A percentile compares a stretch with the other conserved stretches of the same genome.
phyloP scores from a whole-genome alignment of 2,888 invertebrate species.

The Drosophila infuscata region DNA sequence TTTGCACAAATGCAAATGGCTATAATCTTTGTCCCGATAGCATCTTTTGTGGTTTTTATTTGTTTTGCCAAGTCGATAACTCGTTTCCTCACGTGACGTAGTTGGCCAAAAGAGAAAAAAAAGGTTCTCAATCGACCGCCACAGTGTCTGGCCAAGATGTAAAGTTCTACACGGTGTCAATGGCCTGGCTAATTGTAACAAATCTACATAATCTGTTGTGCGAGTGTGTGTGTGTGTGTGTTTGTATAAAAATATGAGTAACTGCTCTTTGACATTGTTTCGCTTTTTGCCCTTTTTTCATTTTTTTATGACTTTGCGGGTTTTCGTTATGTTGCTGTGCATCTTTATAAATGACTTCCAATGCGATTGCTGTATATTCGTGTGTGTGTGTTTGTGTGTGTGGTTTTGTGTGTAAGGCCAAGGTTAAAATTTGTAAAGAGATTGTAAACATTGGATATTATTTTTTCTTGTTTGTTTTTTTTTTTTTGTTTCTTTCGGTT shows the following conservation, averaged over 20 bases:
- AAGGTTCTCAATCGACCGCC: constrained; percentile 55
- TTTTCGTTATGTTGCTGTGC: constrained; percentile 47
- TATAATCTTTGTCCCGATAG: constrained; percentile 10
- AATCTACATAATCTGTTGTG: neutral
- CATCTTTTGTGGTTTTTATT: constrained; percentile 20
- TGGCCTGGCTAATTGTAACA: constrained; percentile 53
- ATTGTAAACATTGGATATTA: constrained; percentile 76
- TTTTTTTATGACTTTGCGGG: constrained; percentile 30
- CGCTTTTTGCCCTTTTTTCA: constrained; percentile 59
- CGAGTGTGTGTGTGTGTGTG: neutral
- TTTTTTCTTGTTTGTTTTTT: constrained; percentile 18
- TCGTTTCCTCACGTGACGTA: constrained; percentile 49
- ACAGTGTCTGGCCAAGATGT: constrained; percentile 63
- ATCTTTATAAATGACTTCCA: constrained; percentile 58
- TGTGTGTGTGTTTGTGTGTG: constrained; percentile 7
- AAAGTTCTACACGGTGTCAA: constrained; percentile 61
- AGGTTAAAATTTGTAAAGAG: constrained; percentile 79
- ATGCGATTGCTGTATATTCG: constrained; percentile 28
- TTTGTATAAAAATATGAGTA: constrained; percentile 40
- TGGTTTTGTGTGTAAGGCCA: constrained; percentile 70
- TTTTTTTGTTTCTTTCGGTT: constrained; percentile 35
- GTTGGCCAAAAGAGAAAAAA: constrained; percentile 12
- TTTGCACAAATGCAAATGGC: constrained; percentile 72
- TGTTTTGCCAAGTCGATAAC: constrained; percentile 33
- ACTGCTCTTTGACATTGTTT: constrained; percentile 72